Evolutionary conservation across 2,113 vertebrate species (phyloP).

Genomic region (Chaetorhynchus papuensis): DNA sequence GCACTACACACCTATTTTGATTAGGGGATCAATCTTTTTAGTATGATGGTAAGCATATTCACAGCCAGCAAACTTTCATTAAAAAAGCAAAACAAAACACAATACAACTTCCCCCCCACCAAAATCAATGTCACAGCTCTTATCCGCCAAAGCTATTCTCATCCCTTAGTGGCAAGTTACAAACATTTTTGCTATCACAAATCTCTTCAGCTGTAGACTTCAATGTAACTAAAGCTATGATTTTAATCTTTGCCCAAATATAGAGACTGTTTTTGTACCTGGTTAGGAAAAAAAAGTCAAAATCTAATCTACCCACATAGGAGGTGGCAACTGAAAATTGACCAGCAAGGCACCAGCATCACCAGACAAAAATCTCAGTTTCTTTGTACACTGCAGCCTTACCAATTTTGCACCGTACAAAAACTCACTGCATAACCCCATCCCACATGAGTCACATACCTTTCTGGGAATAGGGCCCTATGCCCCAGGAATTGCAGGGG

Average conservation of each 20-base stretch:
- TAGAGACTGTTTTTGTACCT: not conserved
- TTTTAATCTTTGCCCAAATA: not conserved
- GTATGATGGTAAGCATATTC: not conserved
- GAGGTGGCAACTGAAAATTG: not conserved
- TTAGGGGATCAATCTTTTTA: not conserved
- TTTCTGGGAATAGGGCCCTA: not conserved
- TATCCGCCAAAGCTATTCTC: not conserved
- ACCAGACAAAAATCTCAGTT: not conserved
- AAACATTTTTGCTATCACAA: not conserved
- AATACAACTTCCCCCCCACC: rapidly evolving
- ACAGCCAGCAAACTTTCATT: not conserved
- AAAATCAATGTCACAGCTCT: rapidly evolving
- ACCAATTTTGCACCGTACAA: not conserved
- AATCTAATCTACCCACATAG: rapidly evolving
- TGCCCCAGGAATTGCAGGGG: not conserved
- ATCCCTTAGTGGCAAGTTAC: not conserved
- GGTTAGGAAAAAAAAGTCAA: not conserved
- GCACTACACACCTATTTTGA: not conserved
- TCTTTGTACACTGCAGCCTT: not conserved
- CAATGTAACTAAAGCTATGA: not conserved
- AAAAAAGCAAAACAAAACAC: not conserved
- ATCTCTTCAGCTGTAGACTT: not conserved
- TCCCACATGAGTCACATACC: not conserved
- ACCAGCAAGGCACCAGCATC: not conserved
- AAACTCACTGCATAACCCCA: not conserved